Conservation (phyloP, 2,113 vertebrate genomes). For the Ciconia boyciana region DNA sequence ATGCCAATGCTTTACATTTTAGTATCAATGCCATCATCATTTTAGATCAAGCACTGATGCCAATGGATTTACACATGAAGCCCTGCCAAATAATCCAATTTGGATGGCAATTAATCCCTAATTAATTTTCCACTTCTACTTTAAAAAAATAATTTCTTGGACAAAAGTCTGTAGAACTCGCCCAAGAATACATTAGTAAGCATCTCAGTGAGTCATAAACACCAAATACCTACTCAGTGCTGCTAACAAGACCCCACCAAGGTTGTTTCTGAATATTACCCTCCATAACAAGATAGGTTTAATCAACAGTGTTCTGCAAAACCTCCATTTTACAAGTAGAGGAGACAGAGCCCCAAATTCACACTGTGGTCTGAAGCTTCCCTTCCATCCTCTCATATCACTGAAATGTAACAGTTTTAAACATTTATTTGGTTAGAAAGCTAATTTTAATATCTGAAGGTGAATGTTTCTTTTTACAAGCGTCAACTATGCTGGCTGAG, state of each 20-base stretch:
- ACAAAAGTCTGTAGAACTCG: not conserved
- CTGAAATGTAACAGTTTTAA: not conserved
- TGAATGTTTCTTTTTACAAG: not conserved
- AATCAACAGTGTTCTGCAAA: not conserved
- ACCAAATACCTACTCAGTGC: not conserved
- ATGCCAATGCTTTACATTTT: not conserved
- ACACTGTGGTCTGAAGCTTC: not conserved
- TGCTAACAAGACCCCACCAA: not conserved
- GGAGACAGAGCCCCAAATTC: not conserved
- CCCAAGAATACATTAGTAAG: not conserved
- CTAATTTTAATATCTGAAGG: not conserved
- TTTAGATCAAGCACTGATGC: not conserved
- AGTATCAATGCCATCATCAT: not conserved
- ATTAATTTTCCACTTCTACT: not conserved
- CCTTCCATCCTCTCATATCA: not conserved
- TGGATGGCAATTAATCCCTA: not conserved
- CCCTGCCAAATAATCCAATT: not conserved
- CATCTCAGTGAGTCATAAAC: not conserved
- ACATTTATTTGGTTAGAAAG: not conserved
- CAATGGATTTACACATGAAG: not conserved
- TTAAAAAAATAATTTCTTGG: not conserved
- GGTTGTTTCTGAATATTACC: not conserved
- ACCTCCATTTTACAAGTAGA: not conserved
- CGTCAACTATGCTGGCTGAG: not conserved
- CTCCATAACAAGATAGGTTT: not conserved